Conservation (phyloP, 2,888 invertebrate species). For the Drosophila gaucha region DNA sequence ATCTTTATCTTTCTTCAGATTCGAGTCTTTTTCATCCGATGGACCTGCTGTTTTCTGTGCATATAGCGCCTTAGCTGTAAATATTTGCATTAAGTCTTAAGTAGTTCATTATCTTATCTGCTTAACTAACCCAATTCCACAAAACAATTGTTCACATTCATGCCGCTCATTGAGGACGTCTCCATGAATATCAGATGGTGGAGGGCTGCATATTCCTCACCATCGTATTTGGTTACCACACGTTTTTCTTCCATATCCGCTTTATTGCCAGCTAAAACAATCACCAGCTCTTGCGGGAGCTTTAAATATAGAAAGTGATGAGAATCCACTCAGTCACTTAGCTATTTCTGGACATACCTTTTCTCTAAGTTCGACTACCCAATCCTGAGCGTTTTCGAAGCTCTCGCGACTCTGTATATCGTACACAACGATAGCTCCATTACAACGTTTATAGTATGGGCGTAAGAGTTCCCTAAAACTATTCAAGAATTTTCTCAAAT, state of each 20-base stretch:
- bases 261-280: constrained; percentile 46
- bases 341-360: constrained; percentile 15
- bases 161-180: constrained; percentile 9
- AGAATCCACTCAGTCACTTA: not conserved
- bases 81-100: not conserved
- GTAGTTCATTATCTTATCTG: not conserved
- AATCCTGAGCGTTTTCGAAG: constrained; percentile 28
- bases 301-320: not conserved
- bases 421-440: constrained; percentile 47
- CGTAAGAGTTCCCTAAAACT: constrained; percentile 40
- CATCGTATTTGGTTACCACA: constrained; percentile 24
- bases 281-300: constrained; percentile 11
- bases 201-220: constrained; percentile 11
- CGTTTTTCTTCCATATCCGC: constrained; percentile 27
- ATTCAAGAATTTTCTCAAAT: not conserved
- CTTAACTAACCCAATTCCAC: constrained; percentile 30
- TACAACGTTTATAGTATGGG: constrained; percentile 12
- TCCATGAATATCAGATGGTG: constrained; percentile 42
- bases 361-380: constrained; percentile 29
- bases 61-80: constrained; percentile 20
- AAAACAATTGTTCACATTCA: constrained; percentile 27
- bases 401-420: constrained; percentile 40
- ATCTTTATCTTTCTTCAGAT: accelerated
- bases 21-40: not conserved
- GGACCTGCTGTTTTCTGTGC: not conserved